Conservation (phyloP, 2,113 vertebrate species). For the Cryptotis parvus region DNA sequence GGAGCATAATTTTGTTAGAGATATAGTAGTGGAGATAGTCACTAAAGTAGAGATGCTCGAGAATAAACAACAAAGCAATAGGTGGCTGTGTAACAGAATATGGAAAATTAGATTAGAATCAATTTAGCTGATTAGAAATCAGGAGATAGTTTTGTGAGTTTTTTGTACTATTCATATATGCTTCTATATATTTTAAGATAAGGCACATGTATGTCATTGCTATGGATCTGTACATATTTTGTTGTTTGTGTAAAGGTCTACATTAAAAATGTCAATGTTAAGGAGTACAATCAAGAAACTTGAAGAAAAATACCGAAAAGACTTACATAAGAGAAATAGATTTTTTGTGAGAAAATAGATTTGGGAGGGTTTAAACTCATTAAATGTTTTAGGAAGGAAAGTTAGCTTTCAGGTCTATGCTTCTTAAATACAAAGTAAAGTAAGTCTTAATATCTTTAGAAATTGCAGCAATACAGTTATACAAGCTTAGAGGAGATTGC, state of each 20-base stretch:
- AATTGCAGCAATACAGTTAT: not conserved
- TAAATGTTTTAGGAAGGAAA: not conserved
- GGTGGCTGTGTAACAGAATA: not conserved
- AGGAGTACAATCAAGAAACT: not conserved
- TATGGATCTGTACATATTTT: not conserved
- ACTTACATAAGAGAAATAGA: not conserved
- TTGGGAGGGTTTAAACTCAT: not conserved
- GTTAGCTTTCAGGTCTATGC: not conserved
- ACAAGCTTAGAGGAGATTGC: not conserved
- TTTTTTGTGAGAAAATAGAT: too few species aligned
- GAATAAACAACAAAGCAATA: not conserved
- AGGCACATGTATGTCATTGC: not conserved
- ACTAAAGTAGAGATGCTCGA: not conserved
- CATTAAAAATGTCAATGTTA: not conserved
- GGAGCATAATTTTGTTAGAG: not conserved
- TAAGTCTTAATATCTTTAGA: too few species aligned
- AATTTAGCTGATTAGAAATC: not conserved
- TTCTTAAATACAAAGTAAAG: not conserved
- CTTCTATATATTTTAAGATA: not conserved
- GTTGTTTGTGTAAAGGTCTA: slow-evolving; percentile 35
- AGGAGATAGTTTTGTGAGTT: not conserved
- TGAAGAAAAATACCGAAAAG: not conserved
- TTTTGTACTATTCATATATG: not conserved
- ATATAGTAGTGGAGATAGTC: too few species aligned
- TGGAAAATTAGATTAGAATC: not conserved